Conservation (phyloP, 2,113 vertebrate genomes). For the Stegostoma tigrinum region DNA sequence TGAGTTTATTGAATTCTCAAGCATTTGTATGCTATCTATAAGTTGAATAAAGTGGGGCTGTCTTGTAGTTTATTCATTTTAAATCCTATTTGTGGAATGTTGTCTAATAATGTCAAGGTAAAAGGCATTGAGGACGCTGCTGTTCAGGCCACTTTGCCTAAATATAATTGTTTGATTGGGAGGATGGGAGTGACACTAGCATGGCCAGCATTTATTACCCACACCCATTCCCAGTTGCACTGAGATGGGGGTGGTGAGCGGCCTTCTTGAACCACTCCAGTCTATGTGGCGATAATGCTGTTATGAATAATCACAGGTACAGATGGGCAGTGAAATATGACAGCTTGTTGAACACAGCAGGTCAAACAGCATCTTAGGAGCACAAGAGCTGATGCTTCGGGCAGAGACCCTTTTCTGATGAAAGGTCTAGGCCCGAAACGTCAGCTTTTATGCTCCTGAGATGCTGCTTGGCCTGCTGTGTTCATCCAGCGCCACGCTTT, state of each 20-base stretch:
- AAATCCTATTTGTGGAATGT: too few relatives aligned
- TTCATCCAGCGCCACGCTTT: too few relatives aligned
- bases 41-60: too few relatives aligned
- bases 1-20: too few relatives aligned
- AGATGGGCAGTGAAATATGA: background rate
- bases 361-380: too few relatives aligned
- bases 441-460: too few relatives aligned
- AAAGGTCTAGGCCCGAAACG: too few relatives aligned
- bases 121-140: background rate
- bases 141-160: background rate
- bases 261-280: background rate
- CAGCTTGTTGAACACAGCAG: background rate
- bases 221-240: background rate
- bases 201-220: background rate
- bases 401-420: too few relatives aligned
- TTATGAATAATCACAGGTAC: background rate
- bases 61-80: too few relatives aligned
- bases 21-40: too few relatives aligned
- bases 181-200: background rate
- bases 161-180: background rate
- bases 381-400: too few relatives aligned
- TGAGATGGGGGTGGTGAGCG: background rate
- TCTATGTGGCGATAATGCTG: background rate
- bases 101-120: background rate
- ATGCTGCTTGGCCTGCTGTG: too few relatives aligned